Conservation (phyloP, 2,113 vertebrate species). For the Bettongia penicillata region DNA sequence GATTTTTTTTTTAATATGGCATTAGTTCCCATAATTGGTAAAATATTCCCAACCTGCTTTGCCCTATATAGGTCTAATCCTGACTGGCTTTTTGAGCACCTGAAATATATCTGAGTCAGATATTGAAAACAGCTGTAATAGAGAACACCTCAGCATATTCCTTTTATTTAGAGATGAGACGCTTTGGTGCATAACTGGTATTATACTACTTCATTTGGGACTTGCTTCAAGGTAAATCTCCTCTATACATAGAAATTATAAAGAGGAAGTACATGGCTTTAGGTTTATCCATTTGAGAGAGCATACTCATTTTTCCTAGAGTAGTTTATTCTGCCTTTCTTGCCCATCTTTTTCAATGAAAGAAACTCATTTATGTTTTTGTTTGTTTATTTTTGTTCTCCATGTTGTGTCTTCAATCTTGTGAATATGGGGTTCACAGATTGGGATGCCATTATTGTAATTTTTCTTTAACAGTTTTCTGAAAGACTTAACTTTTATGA, state of each 20-base stretch:
- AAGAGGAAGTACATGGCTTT: background rate
- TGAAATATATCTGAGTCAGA: conserved; percentile 25
- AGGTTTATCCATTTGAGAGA: background rate
- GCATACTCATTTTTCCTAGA: background rate
- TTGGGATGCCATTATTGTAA: background rate
- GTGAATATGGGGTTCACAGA: background rate
- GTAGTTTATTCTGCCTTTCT: background rate
- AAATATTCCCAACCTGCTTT: conserved; percentile 1
- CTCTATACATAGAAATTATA: background rate
- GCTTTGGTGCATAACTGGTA: conserved; percentile 8
- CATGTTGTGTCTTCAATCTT: background rate
- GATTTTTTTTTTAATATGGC: background rate
- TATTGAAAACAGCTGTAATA: background rate
- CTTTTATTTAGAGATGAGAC: conserved; percentile 1
- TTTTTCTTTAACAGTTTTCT: background rate
- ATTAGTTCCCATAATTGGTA: background rate
- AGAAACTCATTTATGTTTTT: background rate
- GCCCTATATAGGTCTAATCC: conserved; percentile 24
- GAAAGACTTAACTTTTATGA: background rate
- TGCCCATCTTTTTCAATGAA: background rate
- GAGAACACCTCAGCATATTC: background rate
- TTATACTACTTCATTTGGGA: background rate
- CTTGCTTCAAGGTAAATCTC: conserved; percentile 19
- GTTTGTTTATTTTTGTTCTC: background rate
- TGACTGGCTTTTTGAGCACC: conserved; percentile 11